Evolutionary conservation across 2,888 invertebrate genomes (phyloP), one percentile per base, ranked within the genome.

Genomic region (Brachypterus glaber): DNA sequence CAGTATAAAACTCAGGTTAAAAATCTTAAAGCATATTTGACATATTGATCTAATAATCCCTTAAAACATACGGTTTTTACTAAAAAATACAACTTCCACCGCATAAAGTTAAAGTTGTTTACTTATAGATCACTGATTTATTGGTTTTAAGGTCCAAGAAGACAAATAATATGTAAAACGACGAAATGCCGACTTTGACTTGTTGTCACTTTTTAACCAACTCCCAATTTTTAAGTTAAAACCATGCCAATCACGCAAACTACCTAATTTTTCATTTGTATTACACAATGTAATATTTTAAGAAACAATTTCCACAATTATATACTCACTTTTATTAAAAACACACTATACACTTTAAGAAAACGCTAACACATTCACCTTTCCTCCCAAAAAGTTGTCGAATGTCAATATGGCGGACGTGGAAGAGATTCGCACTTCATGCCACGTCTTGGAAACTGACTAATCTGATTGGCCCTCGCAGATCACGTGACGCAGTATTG

Each of bases 401-500:
- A 74, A 77, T 79, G 79, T 80, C 79, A 82, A 82, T 79, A 82
- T 82, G 82, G 82, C 82, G 80, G 79, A 79, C 76, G 77, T 77
- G 76, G 76, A 79, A 76, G 74, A 76, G 73, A 73, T 69, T 77
- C 75, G 74, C 75, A 74, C 76, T 73, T 74, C 65, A 72, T 82
- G 82, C 82, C 82, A 82, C 82, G 82, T 82, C 82, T 78, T 72
- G 79, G 66, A 62, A 64, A 63, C 56, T 48, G 49, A 33, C 39
- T 25, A 15, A 27, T 18, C 15, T 41, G 34, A 59, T 60, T 61
- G 59, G 61, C 45, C 40, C 33, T 35, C 13, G 26, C 33, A 15
- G 14, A 21, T 38, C 59, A 59, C 55, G 55, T 59, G 59, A 58
- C 48, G 34, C 21, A 44, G 17, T 24, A 40, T 34, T 50, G 43